Evolutionary conservation across 2,113 vertebrate genomes (phyloP).

Genomic region (Lagopus muta): DNA sequence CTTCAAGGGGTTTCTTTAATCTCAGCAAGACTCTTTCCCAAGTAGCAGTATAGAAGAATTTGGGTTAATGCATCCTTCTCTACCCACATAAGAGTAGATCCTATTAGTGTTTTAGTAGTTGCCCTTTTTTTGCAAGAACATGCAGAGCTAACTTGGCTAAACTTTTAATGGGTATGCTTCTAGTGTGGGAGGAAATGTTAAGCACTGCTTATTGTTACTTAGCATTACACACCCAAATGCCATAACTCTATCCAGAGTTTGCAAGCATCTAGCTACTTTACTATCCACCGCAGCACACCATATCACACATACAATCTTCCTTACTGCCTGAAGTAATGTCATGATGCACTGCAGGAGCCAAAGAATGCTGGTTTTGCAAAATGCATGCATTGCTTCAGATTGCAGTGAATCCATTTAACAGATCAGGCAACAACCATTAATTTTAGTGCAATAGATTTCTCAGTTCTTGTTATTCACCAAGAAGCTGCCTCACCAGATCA

Average conservation of each 20-base stretch:
- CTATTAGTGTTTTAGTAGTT: constrained; percentile 13
- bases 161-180: constrained; percentile 41
- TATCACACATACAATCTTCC: constrained; percentile 58
- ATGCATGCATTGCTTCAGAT: constrained; percentile 30
- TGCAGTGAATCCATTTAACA: constrained; percentile 25
- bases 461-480: neutral
- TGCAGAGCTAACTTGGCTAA: constrained; percentile 56
- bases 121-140: constrained; percentile 55
- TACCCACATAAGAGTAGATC: constrained; percentile 17
- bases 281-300: neutral
- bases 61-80: constrained; percentile 17
- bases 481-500: constrained; percentile 20
- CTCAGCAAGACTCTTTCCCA: neutral
- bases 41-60: constrained; percentile 7
- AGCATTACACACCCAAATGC: constrained; percentile 47
- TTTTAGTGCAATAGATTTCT: neutral
- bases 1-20: constrained; percentile 19
- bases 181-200: constrained; percentile 59
- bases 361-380: constrained; percentile 52
- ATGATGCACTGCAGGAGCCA: constrained; percentile 13
- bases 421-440: constrained; percentile 39
- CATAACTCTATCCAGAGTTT: constrained; percentile 47
- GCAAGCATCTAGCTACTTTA: constrained; percentile 20
- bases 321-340: constrained; percentile 14
- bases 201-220: constrained; percentile 57